phyloP scores from a whole-genome alignment of 1,140 invertebrate genomes.

The Aphaenogaster ashmeadi region DNA sequence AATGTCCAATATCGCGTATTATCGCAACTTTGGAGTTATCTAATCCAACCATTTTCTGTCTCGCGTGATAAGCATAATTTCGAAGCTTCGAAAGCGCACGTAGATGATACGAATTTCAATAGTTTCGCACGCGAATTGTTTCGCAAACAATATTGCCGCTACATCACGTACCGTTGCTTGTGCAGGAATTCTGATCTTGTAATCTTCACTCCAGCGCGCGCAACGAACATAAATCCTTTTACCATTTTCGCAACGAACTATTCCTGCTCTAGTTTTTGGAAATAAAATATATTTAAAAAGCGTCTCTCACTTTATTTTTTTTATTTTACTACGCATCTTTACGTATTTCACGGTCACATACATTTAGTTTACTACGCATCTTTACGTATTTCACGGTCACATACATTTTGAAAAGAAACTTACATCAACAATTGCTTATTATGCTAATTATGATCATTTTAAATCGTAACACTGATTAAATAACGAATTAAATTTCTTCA shows the following conservation, averaged over 20 bases:
- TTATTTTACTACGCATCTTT: neutral
- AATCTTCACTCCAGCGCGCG: neutral
- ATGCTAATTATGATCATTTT: neutral
- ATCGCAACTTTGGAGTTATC: constrained; percentile 19
- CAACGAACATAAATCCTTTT: neutral
- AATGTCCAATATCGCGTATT: constrained; percentile 28
- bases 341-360: neutral
- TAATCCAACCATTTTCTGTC: constrained; percentile 11
- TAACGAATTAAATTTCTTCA: neutral
- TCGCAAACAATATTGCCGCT: neutral
- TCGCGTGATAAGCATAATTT: neutral
- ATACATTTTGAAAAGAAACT: neutral
- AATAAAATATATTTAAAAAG: neutral
- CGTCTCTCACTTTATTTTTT: neutral
- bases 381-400: neutral
- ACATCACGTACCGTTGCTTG: constrained; percentile 11
- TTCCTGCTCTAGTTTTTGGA: neutral
- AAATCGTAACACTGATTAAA: neutral
- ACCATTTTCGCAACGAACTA: constrained; percentile 1
- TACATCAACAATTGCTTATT: neutral
- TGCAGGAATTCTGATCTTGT: neutral
- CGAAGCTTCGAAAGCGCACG: neutral
- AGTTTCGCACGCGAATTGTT: neutral
- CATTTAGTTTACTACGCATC: neutral
- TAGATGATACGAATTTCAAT: constrained; percentile 5